A percentile compares a stretch with the other conserved stretches of the same genome.
These are phyloP conservation scores for Apodemia zela DNA, from an alignment of 2,888 invertebrate species.

Conservation along the genomic window DNA sequence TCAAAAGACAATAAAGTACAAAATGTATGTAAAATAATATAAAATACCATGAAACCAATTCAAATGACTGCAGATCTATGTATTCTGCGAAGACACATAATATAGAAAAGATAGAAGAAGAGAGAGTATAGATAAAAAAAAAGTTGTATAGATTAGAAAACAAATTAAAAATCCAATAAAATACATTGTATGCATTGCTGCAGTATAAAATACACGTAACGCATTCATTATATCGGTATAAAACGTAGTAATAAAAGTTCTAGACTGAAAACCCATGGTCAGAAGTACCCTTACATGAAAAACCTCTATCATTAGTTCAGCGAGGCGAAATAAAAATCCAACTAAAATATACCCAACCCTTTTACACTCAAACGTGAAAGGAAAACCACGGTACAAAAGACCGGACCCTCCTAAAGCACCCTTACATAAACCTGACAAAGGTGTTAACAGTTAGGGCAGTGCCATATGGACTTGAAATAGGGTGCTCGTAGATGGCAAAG, in stretches of 20 bases:
- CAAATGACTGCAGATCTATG: too few relatives aligned
- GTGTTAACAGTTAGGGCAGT: conserved; percentile 55
- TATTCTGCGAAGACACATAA: too few relatives aligned
- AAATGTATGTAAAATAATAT: too few relatives aligned
- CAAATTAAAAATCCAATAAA: too few relatives aligned
- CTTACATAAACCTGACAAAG: conserved; percentile 37
- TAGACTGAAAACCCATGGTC: conserved; percentile 29
- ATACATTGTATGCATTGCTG: too few relatives aligned
- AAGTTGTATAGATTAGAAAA: too few relatives aligned
- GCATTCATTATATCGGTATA: neutral
- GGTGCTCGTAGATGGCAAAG: conserved; percentile 52
- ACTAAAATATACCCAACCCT: conserved; percentile 27
- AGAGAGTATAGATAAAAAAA: too few relatives aligned
- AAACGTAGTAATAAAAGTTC: conserved; percentile 21
- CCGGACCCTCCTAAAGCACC: conserved; percentile 25
- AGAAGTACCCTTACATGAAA: conserved; percentile 20
- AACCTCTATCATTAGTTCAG: conserved; percentile 28
- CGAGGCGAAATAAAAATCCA: conserved; percentile 29
- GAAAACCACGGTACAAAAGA: conserved; percentile 26
- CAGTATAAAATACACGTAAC: neutral
- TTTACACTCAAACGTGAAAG: conserved; percentile 36
- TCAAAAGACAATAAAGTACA: too few relatives aligned
- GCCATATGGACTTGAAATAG: conserved; percentile 58
- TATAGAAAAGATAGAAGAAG: too few relatives aligned
- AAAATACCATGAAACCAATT: too few relatives aligned